These are phyloP conservation scores for Lymantria dispar DNA, from an alignment of 2,888 invertebrate species.

Conservation along the genomic window DNA sequence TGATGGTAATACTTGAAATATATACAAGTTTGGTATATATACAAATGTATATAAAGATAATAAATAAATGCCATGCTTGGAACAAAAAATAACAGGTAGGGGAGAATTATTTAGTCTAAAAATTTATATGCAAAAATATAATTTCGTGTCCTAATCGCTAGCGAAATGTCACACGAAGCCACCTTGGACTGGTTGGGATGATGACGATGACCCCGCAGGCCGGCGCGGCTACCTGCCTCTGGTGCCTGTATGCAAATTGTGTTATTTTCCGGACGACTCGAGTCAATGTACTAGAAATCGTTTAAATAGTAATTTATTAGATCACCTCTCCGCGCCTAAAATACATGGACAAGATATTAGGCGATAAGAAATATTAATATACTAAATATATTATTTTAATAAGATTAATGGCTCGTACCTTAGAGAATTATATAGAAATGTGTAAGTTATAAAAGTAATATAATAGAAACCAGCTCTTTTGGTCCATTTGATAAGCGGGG, in stretches of 20 bases:
- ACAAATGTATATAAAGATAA: no score
- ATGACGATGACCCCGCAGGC: constrained; percentile 71
- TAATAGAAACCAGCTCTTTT: no score
- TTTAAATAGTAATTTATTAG: constrained; percentile 67
- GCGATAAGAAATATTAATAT: constrained; percentile 10
- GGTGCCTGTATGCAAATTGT: constrained; percentile 71
- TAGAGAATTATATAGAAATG: no score
- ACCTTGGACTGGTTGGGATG: constrained; percentile 62
- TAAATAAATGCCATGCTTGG: no score
- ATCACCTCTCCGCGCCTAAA: constrained; percentile 44
- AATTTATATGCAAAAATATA: constrained; percentile 40
- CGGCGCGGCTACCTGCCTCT: constrained; percentile 65
- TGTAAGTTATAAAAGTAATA: no score
- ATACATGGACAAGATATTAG: constrained; percentile 25
- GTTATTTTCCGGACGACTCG: constrained; percentile 59
- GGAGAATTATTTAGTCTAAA: constrained; percentile 32
- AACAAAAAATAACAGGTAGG: constrained; percentile 7
- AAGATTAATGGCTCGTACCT: no score
- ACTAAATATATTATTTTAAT: no score
- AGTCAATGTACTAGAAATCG: constrained; percentile 66
- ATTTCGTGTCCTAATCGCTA: constrained; percentile 54
- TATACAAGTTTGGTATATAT: constrained; percentile 23
- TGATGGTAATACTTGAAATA: constrained; percentile 18
- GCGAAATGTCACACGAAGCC: constrained; percentile 69
- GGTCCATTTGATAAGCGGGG: no score